Percentiles rank a stretch among this genome's conserved stretches.
phyloP scores from a whole-genome alignment of 2,797 vertebrate species.

The Cynodonichthys magdalenae region DNA sequence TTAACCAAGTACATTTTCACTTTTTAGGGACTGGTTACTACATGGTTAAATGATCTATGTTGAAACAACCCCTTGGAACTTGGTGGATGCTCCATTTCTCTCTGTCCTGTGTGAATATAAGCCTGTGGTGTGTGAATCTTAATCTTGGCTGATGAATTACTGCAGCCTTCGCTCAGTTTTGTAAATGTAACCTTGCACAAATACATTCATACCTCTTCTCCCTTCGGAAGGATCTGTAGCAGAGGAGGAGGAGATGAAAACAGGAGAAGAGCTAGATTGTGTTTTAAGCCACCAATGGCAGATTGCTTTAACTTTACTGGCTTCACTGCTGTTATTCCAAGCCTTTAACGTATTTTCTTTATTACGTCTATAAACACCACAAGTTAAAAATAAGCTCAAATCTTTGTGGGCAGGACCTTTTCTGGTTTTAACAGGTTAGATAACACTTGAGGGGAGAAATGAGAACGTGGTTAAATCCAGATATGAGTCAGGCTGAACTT shows the following conservation, averaged over 20 bases:
- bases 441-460: constrained; percentile 16
- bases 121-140: constrained; percentile 72
- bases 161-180: constrained; percentile 55
- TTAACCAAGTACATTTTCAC: background rate
- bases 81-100: constrained; percentile 35
- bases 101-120: constrained; percentile 44
- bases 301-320: constrained; percentile 39
- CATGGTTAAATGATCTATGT: constrained; percentile 2
- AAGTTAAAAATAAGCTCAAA: constrained; percentile 63
- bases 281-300: constrained; percentile 57
- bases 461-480: constrained; percentile 24
- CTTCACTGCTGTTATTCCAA: constrained; percentile 53
- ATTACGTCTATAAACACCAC: constrained; percentile 48
- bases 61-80: constrained; percentile 45
- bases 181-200: constrained; percentile 55
- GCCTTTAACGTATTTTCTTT: constrained; percentile 58
- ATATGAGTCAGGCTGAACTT: constrained; percentile 17
- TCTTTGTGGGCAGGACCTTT: constrained; percentile 11
- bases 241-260: constrained; percentile 38
- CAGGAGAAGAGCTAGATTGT: constrained; percentile 40
- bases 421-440: constrained; percentile 38
- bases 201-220: constrained; percentile 62
- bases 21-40: constrained; percentile 4
- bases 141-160: constrained; percentile 53
- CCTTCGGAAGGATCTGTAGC: constrained; percentile 53